Base-by-base conservation (phyloP, 2,797 vertebrate genomes). In the Sciaenops ocellatus region DNA sequence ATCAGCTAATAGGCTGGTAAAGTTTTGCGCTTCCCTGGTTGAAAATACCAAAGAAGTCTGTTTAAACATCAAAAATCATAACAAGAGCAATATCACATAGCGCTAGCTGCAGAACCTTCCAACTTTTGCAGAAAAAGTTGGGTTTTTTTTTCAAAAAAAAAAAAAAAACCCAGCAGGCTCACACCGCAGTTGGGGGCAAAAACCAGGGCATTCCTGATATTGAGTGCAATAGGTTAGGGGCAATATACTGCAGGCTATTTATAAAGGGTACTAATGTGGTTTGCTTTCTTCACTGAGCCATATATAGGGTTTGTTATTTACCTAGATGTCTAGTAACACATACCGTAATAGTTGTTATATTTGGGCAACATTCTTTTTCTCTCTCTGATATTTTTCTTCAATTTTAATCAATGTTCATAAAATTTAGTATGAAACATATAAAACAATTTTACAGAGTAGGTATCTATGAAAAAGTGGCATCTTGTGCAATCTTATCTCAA, bases 201-300 rank as follows among this genome's bases (percentile, higher is more conserved):
- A 67, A 62, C 44, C 22, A 65, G 51, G 18, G 30, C n/a, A 55
- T 66, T 59, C 15, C 34, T 64, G 2, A 13, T 44, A 59, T 3
- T 66, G 54, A 73, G 59, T 62, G 59, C 26, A 79, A 22, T 41
- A 72, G 41, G 59, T 55, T 57, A 54, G 42, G 13, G 56, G 47
- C 10, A 64, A 63, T 48, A 67, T 51, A 54, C 71, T 41, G 34
- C 69, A 61, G 54, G 60, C 44, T 73, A 57, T 75, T 76, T 64
- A 60, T 62, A 48, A 66, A 51, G 42, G 13, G 62, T 9, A 30
- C 26, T 16, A 34, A 56, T 22, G 22, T 44, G 46, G 20, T 69
- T 20, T 41, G 8, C 18, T 63, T 60, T 3, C 5, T 47, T 64
- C 17, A 12, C 28, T 13, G 12, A 55, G 30, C 26, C 34, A 38